These are phyloP conservation scores for Cepaea hortensis DNA, from an alignment of 2,888 invertebrate genomes.

Conservation along the genomic window DNA sequence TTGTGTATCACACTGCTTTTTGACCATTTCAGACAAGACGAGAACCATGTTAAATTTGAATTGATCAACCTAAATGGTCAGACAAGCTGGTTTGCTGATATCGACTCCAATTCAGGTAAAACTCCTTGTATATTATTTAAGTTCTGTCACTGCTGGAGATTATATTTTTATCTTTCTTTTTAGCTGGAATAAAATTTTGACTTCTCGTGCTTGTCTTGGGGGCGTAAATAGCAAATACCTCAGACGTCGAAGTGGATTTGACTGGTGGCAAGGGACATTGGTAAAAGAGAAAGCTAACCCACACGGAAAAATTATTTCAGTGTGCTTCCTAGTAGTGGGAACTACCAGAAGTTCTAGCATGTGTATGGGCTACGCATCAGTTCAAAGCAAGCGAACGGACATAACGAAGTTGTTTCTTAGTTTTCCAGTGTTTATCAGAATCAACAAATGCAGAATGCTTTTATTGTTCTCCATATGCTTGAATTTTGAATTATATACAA, in stretches of 20 bases:
- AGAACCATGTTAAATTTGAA: constrained; percentile 86
- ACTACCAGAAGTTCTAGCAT: neutral
- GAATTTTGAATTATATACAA: no score
- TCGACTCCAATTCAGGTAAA: constrained; percentile 22
- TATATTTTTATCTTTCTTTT: neutral
- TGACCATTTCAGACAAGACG: constrained; percentile 48
- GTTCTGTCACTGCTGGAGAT: neutral
- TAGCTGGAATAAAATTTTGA: neutral
- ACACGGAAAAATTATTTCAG: no score
- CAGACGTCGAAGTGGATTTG: no score
- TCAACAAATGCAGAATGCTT: no score
- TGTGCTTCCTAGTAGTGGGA: neutral
- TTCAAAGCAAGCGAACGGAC: no score
- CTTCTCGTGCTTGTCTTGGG: no score
- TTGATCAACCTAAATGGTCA: constrained; percentile 92
- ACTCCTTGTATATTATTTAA: neutral
- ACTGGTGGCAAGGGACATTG: no score
- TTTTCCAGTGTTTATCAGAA: no score
- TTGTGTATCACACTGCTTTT: neutral
- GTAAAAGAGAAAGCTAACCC: no score
- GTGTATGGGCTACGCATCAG: neutral
- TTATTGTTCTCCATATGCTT: no score
- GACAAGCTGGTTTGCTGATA: constrained; percentile 94
- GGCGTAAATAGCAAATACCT: no score
- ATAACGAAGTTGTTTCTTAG: no score